These are phyloP conservation scores for Erinaceus europaeus DNA, from an alignment of 2,113 vertebrate species.

Conservation along the genomic window DNA sequence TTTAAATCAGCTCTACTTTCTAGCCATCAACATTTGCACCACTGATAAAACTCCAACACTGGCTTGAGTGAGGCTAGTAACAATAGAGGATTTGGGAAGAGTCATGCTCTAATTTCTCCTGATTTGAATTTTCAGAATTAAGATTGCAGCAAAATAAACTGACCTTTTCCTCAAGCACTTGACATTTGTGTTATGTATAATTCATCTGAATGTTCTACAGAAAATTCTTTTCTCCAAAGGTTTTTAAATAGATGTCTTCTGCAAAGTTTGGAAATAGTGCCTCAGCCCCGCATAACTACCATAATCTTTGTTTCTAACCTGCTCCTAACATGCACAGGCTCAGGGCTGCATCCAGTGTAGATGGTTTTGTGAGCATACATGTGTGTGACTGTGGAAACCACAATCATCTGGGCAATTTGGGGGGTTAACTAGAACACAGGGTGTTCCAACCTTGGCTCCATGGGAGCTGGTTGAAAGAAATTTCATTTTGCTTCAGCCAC, in stretches of 20 bases:
- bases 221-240: not conserved
- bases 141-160: conserved; percentile 23
- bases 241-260: not conserved
- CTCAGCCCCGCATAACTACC: not conserved
- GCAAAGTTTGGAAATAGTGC: not conserved
- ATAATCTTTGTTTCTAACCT: not conserved
- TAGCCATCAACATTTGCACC: not conserved
- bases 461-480: not conserved
- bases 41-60: not conserved
- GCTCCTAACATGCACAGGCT: not conserved
- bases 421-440: not conserved
- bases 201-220: not conserved
- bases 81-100: conserved; percentile 18
- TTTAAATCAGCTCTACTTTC: not conserved
- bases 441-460: not conserved
- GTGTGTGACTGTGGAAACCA: not conserved
- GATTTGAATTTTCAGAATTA: conserved; percentile 24
- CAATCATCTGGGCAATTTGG: not conserved
- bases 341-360: accelerated
- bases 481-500: not conserved
- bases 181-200: not conserved
- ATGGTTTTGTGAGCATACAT: not conserved
- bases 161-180: not conserved
- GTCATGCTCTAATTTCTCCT: not conserved
- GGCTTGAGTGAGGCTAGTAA: not conserved